Base-by-base conservation (phyloP, 2,888 invertebrate species). In the Disparrhopalites patrizii region DNA sequence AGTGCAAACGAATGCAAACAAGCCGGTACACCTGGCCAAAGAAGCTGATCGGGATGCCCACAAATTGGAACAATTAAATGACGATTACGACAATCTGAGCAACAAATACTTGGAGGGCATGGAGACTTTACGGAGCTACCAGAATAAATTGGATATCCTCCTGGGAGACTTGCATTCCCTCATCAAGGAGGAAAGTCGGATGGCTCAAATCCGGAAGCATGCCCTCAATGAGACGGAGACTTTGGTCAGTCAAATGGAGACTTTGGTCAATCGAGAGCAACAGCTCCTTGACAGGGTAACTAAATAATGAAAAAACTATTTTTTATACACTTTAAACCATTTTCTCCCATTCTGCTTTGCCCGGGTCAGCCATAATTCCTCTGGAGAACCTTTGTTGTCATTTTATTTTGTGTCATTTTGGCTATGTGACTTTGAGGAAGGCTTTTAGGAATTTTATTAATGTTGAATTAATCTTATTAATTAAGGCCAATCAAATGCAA, bases 11-110 rank as follows among this genome's bases (percentile, higher is more conserved):
- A 66, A 70, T n/a, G 67, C 70, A 13, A 71, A 69, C 25, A 72
- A 70, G 28, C 73, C 73, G n/a, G 62, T 70, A 1, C 70, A 68
- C 31, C 55, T 74, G 23, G 63, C 70, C n/a, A 69, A 72, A 52
- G 74, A 74, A 47, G 71, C 72, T 68, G 67, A 67, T 28, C 43
- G 72, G n/a, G 73, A 73, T 60, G 73, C 69, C 10, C 61, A 67
- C n/a, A 70, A 70, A 56, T 61, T 74, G 27, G 71, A 73, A 23
- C 68, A 69, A 52, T 33, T 70, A n/a, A 68, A 67, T 25, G 73
- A 74, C 52, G 51, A 61, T 13, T 62, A 69, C 47, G 66, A 70
- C 1, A 56, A 54, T 25, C 18, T 72, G 13, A 65, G 68, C 27
- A 43, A 50, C 5, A 47, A 64, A 4, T 68, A 54, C 23, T 65